phyloP scores from a whole-genome alignment of 2,113 vertebrate genomes.

The Budorcas taxicolor region DNA sequence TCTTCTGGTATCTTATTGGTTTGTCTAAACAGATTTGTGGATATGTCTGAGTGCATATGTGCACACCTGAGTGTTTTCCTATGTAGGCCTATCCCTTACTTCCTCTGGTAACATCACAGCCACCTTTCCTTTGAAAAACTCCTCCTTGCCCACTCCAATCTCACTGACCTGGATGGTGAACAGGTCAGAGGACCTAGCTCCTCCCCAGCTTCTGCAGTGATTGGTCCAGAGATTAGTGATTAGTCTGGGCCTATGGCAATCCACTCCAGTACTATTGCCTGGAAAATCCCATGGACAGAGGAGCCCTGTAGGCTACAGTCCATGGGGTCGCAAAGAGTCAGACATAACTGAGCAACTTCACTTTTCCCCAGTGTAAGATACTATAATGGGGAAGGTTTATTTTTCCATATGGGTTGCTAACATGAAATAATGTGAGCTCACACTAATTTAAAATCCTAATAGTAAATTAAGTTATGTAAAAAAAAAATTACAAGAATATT shows the following conservation, averaged over 20 bases:
- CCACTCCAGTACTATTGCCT: too few relatives aligned
- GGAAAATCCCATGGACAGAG: too few relatives aligned
- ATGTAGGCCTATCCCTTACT: neutral
- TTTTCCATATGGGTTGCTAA: neutral
- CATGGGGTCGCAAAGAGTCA: too few relatives aligned
- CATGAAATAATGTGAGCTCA: neutral
- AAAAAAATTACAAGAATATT: neutral
- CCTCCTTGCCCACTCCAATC: neutral
- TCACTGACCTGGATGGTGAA: fast-evolving
- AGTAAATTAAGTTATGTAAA: neutral
- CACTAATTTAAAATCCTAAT: neutral
- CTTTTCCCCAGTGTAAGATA: neutral
- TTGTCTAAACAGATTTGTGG: neutral
- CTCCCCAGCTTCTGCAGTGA: neutral
- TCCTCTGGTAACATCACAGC: neutral
- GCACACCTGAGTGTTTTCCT: neutral
- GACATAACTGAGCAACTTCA: too few relatives aligned
- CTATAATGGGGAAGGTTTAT: neutral
- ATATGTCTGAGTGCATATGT: too few relatives aligned
- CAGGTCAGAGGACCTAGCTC: fast-evolving
- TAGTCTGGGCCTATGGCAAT: neutral
- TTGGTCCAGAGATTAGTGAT: neutral
- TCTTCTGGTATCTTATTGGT: neutral
- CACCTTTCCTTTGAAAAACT: neutral
- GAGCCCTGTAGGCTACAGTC: too few relatives aligned